Evolutionary conservation across 2,888 invertebrate genomes (phyloP), one percentile per base, ranked within the genome.

Genomic region (Phyllotreta cruciferae): DNA sequence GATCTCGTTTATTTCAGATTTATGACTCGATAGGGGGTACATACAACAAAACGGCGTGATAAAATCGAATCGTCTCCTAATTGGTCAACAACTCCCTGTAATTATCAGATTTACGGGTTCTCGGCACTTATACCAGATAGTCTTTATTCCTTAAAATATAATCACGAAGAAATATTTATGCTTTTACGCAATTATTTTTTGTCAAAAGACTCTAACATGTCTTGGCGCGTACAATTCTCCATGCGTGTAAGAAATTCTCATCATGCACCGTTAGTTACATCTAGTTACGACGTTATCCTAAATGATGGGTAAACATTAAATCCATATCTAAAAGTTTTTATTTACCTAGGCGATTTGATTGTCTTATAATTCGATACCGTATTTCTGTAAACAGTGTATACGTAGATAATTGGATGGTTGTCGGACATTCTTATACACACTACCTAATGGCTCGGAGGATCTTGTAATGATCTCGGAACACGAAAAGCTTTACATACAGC

Each of bases 401-500:
- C 72, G 70, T 70, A 68, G 72, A 73, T 74, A 75, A 75, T 75
- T 74, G 72, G 71, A 52, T 37, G 52, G 24, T 69, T 71, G 71
- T 72, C 71, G 70, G 70, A 71, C 70, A 67, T 69, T 71, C 71
- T 49, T n/a, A n/a, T n/a, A 57, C 57, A 35, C 57, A 41, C 69
- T 71, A 71, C 70, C 70, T 75, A 73, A 75, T 73, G 73, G 71
- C 72, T 69, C 70, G 71, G 70, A 71, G 24, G 67, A 72, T 69
- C 68, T 69, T 66, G 67, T 75, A 75, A 75, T 72, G 75, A 75
- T 74, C 73, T 71, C 60, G 65, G 61, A 67, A 68, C 75, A 75
- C 73, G 74, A 70, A 74, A 74, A 64, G 61, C 67, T 65, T 53
- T 45, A 34, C 60, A 64, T 53, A 49, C 66, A 8, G 10, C 39